These are phyloP conservation scores for Epinotia nisella DNA, from an alignment of 2,888 invertebrate species.

Conservation along the genomic window DNA sequence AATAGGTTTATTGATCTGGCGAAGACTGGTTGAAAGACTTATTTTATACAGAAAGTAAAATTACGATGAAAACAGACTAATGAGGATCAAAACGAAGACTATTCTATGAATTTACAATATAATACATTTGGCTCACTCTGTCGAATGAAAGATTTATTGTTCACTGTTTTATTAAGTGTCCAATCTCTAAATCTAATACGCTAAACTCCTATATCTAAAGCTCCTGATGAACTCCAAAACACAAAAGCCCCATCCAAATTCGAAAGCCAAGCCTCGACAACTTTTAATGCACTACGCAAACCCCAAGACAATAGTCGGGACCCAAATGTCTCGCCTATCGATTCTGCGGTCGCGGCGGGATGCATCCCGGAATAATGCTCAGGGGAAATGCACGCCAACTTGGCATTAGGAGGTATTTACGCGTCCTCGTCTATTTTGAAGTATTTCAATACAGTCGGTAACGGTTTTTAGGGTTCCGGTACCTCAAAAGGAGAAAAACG, in stretches of 20 bases:
- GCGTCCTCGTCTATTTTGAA: constrained; percentile 12
- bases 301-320: constrained; percentile 29
- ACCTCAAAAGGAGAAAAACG: too few relatives aligned
- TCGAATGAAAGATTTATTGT: not conserved
- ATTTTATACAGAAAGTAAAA: not conserved
- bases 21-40: not conserved
- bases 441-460: not conserved
- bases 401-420: constrained; percentile 47
- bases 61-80: too few relatives aligned
- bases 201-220: not conserved
- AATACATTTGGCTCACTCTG: too few relatives aligned
- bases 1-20: not conserved
- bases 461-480: too few relatives aligned
- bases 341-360: constrained; percentile 63
- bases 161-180: not conserved
- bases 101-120: too few relatives aligned
- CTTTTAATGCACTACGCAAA: constrained; percentile 6
- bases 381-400: constrained; percentile 13
- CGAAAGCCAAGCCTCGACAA: constrained; percentile 16
- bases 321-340: constrained; percentile 67
- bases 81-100: too few relatives aligned
- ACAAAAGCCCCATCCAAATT: not conserved
- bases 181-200: not conserved
- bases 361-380: constrained; percentile 27
- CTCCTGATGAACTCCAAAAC: not conserved